A percentile compares a stretch with the other conserved stretches of the same genome.
Conservation (phyloP, 2,888 invertebrate genomes). For the Operophtera brumata region DNA sequence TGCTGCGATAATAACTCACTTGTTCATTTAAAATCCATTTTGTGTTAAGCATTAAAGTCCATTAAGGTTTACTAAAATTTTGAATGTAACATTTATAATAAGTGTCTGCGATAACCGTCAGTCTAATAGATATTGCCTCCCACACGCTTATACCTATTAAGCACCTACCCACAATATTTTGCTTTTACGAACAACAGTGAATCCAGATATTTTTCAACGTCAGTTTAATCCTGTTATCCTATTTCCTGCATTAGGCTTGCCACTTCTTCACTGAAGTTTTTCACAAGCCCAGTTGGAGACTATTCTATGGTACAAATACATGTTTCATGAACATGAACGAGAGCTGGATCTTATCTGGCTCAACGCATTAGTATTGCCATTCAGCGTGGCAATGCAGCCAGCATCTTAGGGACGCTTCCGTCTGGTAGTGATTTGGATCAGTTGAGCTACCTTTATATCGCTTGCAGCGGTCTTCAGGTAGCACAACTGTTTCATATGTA, state of each 20-base stretch:
- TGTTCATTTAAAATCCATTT: constrained; percentile 53
- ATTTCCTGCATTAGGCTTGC: not conserved
- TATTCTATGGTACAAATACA: no score
- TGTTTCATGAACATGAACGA: no score
- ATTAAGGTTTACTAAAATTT: constrained; percentile 54
- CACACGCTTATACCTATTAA: constrained; percentile 39
- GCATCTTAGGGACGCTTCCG: no score
- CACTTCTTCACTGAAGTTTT: not conserved
- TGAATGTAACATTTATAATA: constrained; percentile 60
- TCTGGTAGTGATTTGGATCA: no score
- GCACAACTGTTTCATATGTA: no score
- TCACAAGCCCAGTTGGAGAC: not conserved
- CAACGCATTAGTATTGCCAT: no score
- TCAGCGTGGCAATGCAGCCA: no score
- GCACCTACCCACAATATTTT: constrained; percentile 3
- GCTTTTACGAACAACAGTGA: constrained; percentile 2
- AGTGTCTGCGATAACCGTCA: constrained; percentile 53
- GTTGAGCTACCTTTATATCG: no score
- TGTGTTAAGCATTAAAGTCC: constrained; percentile 44
- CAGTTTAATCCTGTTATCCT: not conserved
- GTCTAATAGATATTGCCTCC: constrained; percentile 47
- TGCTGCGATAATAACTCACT: constrained; percentile 60
- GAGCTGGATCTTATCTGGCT: no score
- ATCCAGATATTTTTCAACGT: constrained; percentile 7
- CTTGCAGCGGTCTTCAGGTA: no score